These are phyloP conservation scores for Sphaerodactylus townsendi DNA, from an alignment of 2,113 vertebrate species.

Conservation along the genomic window DNA sequence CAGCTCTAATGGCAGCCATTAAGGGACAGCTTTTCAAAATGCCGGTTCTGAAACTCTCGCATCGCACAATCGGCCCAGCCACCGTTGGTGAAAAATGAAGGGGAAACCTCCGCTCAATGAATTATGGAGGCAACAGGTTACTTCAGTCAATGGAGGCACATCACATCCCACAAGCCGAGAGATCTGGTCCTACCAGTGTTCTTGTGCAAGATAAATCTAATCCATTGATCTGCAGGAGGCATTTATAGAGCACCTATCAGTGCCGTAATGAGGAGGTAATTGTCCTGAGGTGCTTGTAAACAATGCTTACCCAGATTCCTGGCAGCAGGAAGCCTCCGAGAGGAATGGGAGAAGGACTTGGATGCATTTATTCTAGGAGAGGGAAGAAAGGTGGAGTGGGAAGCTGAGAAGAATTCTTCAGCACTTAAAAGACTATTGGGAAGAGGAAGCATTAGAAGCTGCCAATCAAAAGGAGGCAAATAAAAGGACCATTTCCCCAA, in stretches of 20 bases:
- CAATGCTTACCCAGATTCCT: neutral
- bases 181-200: neutral
- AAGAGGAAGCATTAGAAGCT: neutral
- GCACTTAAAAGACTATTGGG: neutral
- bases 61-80: neutral
- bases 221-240: conserved; percentile 9
- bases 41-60: conserved; percentile 29
- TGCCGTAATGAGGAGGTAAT: conserved; percentile 18
- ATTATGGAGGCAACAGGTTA: neutral
- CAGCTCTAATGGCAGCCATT: neutral
- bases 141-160: neutral
- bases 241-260: conserved; percentile 23
- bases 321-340: neutral
- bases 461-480: neutral
- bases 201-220: conserved; percentile 14
- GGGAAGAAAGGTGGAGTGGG: neutral
- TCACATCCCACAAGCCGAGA: neutral
- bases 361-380: neutral
- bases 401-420: neutral
- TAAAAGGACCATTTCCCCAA: neutral
- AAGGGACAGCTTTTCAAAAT: conserved; percentile 26
- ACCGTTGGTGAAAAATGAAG: neutral
- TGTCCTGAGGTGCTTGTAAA: conserved; percentile 5
- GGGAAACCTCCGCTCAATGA: neutral
- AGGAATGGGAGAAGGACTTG: neutral